Conservation (phyloP, 2,113 vertebrate species). For the Candoia aspera region DNA sequence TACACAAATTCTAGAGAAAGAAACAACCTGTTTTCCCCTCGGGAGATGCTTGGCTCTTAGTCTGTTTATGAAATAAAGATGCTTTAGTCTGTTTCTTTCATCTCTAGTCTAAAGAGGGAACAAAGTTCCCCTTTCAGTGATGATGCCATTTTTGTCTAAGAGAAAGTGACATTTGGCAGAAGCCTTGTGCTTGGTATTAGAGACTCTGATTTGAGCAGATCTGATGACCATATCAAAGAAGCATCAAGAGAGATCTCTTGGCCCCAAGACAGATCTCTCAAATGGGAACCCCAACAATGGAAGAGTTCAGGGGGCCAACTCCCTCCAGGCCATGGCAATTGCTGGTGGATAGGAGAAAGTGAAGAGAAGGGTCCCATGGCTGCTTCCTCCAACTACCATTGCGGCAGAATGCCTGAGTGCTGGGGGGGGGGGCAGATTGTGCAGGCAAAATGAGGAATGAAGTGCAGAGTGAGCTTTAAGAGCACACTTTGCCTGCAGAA, state of each 20-base stretch:
- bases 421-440: no score
- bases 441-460: no score
- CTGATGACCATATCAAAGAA: neutral
- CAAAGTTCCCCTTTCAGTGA: neutral
- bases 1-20: neutral
- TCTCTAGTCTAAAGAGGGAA: neutral
- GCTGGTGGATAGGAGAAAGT: no score
- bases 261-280: no score
- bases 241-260: neutral
- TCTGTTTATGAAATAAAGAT: constrained; percentile 47
- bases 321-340: no score
- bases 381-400: no score
- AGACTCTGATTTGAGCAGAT: constrained; percentile 7
- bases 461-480: no score
- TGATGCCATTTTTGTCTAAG: constrained; percentile 4
- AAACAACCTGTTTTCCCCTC: constrained; percentile 47
- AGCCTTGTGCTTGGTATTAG: neutral
- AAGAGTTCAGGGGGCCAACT: no score
- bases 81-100: rapidly evolving
- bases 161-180: rapidly evolving
- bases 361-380: no score
- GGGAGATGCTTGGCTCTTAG: constrained; percentile 27
- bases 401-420: no score
- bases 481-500: no score
- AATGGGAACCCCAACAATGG: no score